Evolutionary conservation across 1,140 invertebrate species (phyloP).

Genomic region (Drosophila neocordata): DNA sequence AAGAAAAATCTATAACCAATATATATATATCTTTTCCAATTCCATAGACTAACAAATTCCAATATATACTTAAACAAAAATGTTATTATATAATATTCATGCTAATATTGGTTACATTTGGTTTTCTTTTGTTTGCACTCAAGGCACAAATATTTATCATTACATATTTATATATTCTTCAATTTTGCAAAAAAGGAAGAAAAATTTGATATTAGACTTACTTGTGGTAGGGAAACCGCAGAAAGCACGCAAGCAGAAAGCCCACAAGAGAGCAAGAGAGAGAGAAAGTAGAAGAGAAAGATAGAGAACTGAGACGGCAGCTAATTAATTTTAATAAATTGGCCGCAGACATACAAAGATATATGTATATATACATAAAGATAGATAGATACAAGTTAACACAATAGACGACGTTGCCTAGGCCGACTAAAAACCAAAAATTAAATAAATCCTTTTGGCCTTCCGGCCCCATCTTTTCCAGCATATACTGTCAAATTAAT

Average conservation of each 20-base stretch:
- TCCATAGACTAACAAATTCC: too few species aligned
- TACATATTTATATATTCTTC: slow-evolving; percentile 3
- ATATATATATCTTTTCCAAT: too few species aligned
- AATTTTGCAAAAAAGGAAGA: neutral
- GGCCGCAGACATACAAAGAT: slow-evolving; percentile 49
- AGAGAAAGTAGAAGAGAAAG: slow-evolving; percentile 15
- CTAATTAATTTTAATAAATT: slow-evolving; percentile 81
- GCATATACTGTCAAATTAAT: slow-evolving; percentile 66
- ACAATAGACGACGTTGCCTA: slow-evolving; percentile 32
- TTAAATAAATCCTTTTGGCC: slow-evolving; percentile 66
- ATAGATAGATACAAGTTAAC: slow-evolving; percentile 28
- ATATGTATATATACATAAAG: neutral
- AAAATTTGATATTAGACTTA: slow-evolving; percentile 3
- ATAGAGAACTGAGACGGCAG: slow-evolving; percentile 42
- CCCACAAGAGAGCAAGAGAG: neutral
- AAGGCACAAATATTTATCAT: slow-evolving; percentile 2
- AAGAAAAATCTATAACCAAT: too few species aligned
- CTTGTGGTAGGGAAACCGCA: slow-evolving; percentile 40
- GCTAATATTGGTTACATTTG: neutral
- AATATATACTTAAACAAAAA: too few species aligned
- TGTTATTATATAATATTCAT: neutral
- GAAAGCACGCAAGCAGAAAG: slow-evolving; percentile 17
- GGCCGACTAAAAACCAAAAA: slow-evolving; percentile 57
- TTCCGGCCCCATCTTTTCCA: neutral
- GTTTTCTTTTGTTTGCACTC: neutral